Evolutionary conservation across 2,113 vertebrate genomes (phyloP), one percentile per base, ranked within the genome.

Genomic region (Cairina moschata): DNA sequence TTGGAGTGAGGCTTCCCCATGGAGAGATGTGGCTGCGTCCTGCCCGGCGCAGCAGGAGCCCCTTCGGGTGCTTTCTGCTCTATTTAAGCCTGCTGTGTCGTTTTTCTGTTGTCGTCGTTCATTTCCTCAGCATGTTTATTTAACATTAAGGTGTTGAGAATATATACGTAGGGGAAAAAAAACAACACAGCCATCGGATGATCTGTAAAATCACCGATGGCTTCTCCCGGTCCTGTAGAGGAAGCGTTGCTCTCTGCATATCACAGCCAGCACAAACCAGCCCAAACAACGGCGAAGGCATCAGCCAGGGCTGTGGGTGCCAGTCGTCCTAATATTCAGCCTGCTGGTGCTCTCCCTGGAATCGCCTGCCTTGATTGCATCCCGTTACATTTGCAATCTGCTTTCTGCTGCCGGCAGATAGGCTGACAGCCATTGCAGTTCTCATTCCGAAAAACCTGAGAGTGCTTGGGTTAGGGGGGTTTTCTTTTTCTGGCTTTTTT

Each of bases 381-480:
- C 94, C 91, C 26, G 85, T 95, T 96, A 96, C 86, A 90, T 95
- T 97, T 86, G 55, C 97, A 98, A 97, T 98, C 97, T 98, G 98
- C 97, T 97, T 97, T 97, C 92, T 96, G 95, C 95, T 97, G 69
- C 96, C 40, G 0, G 84, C 82, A 87, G 85, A 91, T 85, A 98
- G 94, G 85, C 90, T 97, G 97, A 92, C 96, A 97, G 91, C 92
- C 32, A 25, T 94, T 97, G 95, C 94, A 94, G 82, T 95, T 98
- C 89, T 94, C 74, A 92, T 97, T 97, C 96, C 90, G 89, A 88
- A 97, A 88, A 90, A 88, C 88, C 58, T 26, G 36, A 93, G 79
- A 95, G 38, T 0, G 1, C 44, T 96, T 90, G 26, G 34, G 32
- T 40, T 65, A 67, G 34, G 32, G 38, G 46, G 8, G 36, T 59